phyloP scores from a whole-genome alignment of 2,888 invertebrate species.

The Drosophila macrothrix region DNA sequence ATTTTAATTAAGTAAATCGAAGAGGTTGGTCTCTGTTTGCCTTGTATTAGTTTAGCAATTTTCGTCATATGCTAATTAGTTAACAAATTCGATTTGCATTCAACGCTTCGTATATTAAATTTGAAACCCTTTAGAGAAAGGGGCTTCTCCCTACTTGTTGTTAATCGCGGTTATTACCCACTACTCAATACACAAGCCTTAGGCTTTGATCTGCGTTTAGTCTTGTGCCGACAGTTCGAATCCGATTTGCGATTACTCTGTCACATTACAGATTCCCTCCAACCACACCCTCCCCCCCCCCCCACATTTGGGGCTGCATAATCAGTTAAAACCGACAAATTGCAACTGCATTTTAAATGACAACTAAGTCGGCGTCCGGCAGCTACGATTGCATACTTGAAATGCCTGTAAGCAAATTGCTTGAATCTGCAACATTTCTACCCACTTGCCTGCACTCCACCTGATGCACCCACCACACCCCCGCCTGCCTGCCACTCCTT shows the following conservation, averaged over 20 bases:
- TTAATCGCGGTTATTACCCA: background rate
- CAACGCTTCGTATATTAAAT: background rate
- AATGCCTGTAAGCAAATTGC: constrained; percentile 46
- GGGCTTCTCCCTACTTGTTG: background rate
- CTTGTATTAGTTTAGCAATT: background rate
- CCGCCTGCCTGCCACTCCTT: background rate
- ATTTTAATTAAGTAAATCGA: background rate
- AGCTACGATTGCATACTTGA: constrained; percentile 22
- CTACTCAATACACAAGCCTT: background rate
- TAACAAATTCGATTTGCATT: background rate
- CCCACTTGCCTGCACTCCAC: background rate
- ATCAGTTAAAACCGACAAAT: constrained; percentile 58
- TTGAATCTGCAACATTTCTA: constrained; percentile 19
- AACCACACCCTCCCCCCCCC: background rate
- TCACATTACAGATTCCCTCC: constrained; percentile 9
- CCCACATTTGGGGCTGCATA: constrained; percentile 13
- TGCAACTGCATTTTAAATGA: constrained; percentile 71
- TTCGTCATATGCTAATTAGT: background rate
- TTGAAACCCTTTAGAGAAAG: background rate
- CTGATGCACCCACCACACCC: too few relatives aligned
- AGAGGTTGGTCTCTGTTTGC: background rate
- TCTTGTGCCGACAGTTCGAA: constrained; percentile 11
- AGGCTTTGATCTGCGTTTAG: constrained; percentile 13
- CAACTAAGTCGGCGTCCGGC: constrained; percentile 39
- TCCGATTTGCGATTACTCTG: constrained; percentile 29